A percentile compares a stretch with the other conserved stretches of the same genome.
Evolutionary conservation across 2,888 invertebrate species (phyloP).

Genomic region (Macrosoma leucophasiata): DNA sequence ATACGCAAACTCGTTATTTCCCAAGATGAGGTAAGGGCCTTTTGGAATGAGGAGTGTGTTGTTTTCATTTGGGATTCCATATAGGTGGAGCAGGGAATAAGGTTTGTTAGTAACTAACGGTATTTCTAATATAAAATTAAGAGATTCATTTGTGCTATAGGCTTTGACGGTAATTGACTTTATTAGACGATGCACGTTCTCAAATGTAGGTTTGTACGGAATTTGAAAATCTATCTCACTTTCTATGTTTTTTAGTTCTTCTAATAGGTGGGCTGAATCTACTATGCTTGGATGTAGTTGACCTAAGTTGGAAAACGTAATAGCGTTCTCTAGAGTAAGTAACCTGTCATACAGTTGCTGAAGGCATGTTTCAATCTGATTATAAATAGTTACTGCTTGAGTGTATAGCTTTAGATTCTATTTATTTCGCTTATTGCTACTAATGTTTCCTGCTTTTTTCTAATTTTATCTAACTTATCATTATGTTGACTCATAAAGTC

Average conservation of each 20-base stretch:
- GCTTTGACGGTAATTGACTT: conserved; percentile 16
- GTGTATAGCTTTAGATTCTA: neutral
- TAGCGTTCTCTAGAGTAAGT: conserved; percentile 12
- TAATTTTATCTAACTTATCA: conserved; percentile 6
- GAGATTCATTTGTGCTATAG: conserved; percentile 14
- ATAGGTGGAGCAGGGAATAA: conserved; percentile 12
- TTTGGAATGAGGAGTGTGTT: conserved; percentile 13
- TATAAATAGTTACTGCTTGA: conserved; percentile 1
- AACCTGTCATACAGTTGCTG: conserved; percentile 9
- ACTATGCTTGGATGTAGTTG: conserved; percentile 14
- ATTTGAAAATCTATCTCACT: conserved; percentile 5
- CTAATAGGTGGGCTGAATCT: conserved; percentile 4
- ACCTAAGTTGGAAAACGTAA: conserved; percentile 14
- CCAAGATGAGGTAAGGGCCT: conserved; percentile 27
- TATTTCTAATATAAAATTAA: conserved; percentile 15
- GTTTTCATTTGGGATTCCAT: conserved; percentile 10
- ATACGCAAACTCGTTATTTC: conserved; percentile 29
- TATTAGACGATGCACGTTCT: conserved; percentile 10
- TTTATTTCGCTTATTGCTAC: conserved; percentile 1
- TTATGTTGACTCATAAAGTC: conserved; percentile 13
- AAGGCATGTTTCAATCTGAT: conserved; percentile 8
- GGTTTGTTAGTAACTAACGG: conserved; percentile 7
- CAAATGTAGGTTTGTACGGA: conserved; percentile 8
- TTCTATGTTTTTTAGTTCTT: conserved; percentile 6
- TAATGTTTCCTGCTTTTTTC: conserved; percentile 1